A percentile compares a stretch with the other conserved stretches of the same genome.
Conservation (phyloP, 2,888 invertebrate species). For the Erpobdella octoculata region DNA sequence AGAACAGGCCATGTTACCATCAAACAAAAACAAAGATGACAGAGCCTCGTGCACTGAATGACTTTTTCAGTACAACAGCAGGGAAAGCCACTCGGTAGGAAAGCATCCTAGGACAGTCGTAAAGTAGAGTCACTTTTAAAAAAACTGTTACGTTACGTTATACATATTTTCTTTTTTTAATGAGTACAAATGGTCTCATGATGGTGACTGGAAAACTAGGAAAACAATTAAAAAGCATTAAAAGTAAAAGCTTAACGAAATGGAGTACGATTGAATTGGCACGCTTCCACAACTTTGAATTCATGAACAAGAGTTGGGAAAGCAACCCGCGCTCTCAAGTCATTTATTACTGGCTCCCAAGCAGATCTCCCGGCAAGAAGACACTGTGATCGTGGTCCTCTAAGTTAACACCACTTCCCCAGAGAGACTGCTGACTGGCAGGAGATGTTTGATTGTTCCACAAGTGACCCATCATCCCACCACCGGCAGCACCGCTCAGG, state of each 20-base stretch:
- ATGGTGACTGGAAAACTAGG: constrained; percentile 5
- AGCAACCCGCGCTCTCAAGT: background rate
- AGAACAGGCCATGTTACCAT: no score
- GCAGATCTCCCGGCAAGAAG: constrained; percentile 32
- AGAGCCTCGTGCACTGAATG: no score
- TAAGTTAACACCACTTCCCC: constrained; percentile 19
- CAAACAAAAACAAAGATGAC: no score
- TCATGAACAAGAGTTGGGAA: background rate
- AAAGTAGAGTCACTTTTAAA: no score
- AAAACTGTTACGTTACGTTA: no score
- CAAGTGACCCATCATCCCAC: background rate
- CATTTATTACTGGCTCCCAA: constrained; percentile 32
- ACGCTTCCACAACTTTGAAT: constrained; percentile 1
- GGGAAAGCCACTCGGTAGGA: no score
- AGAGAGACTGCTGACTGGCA: constrained; percentile 20
- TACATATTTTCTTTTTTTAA: background rate
- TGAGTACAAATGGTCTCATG: constrained; percentile 8
- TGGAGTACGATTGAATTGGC: background rate
- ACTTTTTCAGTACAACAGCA: no score
- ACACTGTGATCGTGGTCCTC: constrained; percentile 30
- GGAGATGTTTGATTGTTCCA: constrained; percentile 5
- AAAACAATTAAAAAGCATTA: background rate
- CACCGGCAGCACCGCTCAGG: background rate
- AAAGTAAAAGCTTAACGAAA: constrained; percentile 4
- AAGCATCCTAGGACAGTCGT: no score